Evolutionary conservation across 64 coral and sea anemone genomes (phyloP), one percentile per base, ranked within the genome.

Genomic region (Hydrozoanthus tunicans): DNA sequence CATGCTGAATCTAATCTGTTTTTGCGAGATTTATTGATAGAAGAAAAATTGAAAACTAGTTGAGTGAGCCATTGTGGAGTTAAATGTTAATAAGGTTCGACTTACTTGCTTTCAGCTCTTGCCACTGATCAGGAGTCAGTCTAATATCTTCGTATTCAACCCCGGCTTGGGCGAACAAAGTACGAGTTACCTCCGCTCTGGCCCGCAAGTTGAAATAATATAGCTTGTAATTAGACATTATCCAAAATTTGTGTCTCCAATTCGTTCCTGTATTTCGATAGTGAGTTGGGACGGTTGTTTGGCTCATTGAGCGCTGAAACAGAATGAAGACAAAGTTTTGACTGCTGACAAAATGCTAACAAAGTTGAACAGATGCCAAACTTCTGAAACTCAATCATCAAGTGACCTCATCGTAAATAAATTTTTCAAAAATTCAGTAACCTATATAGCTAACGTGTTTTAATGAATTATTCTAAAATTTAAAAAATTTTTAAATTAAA

Each of bases 141-240:
- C 79, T 59, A 11, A 81, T 81, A 62, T 81, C 79, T 81, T 81
- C 79, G 59, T 81, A 81, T 63, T 81, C 79, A 7, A 81, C 79
- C 11, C 79, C 59, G 27, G 79, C 79, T 12, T 81, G 59, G 58
- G 79, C 79, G 10, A 81, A 81, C 2, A 81, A 43, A 11, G 79
- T 81, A 5, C 79, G 79, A 3, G 58, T 81, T 2, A 81, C 79
- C 14, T 81, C 79, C 24, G 79, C 58, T 62, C 79, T 81, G 6
- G 79, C 79, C 13, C 79, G 79, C 9, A 81, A 5, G 10, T 81
- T 81, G 58, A 81, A 81, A 62, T 81, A 81, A 61, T 81, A 81
- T 11, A 81, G 32, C 10, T 81, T 81, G 79, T 81, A 81, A 62
- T 81, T 62, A 10, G 79, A 26, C 79, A 81, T 81, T 62, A 61